Evolutionary conservation across 1,140 invertebrate species (phyloP), one percentile per base, ranked within the genome.

Genomic region (Lerema accius): DNA sequence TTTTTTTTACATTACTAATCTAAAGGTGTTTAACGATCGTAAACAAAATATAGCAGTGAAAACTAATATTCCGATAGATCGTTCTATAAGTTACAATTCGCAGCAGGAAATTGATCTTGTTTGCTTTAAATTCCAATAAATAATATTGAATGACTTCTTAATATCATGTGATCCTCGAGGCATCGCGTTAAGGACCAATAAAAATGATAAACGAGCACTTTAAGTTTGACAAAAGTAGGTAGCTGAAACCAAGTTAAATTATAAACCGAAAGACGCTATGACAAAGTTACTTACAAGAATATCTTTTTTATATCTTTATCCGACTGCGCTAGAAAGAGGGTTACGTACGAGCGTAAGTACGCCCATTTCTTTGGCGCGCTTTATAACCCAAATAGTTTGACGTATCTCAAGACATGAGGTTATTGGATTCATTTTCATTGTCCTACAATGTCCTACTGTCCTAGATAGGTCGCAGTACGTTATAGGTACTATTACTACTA

Each of bases 41-140:
- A 15, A 26, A 42, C n/a, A 42, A 17, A 26, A 26, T 15, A 55
- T n/a, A n/a, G n/a, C n/a, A 43, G 15, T 28, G 51, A 43, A 56
- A 56, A 56, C 11, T 28, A 19, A 56, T 6, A 43, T 56, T 43
- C 37, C 37, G 26, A n/a, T 55, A 6, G 13, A 26, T 19, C 39
- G 26, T 45, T 46, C 37, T 19, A 65, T 72, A 72, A 75, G 69
- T 68, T 58, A 37, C 51, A n/a, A 16, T 11, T n/a, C 69, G 9
- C 73, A 76, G 75, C 73, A 39, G 67, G 73, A 69, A 67, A 62
- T 76, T 75, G 76, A 75, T 71, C 70, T 65, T 75, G 73, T 78
- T 78, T 81, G 70, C 76, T 81, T 81, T 73, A 66, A 75, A 76
- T 73, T 45, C 59, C 67, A 67, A 76, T 80, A 80, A 78, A 76